Evolutionary conservation across 2,113 vertebrate genomes (phyloP), one percentile per base, ranked within the genome.

Genomic region (Hoplias malabaricus): DNA sequence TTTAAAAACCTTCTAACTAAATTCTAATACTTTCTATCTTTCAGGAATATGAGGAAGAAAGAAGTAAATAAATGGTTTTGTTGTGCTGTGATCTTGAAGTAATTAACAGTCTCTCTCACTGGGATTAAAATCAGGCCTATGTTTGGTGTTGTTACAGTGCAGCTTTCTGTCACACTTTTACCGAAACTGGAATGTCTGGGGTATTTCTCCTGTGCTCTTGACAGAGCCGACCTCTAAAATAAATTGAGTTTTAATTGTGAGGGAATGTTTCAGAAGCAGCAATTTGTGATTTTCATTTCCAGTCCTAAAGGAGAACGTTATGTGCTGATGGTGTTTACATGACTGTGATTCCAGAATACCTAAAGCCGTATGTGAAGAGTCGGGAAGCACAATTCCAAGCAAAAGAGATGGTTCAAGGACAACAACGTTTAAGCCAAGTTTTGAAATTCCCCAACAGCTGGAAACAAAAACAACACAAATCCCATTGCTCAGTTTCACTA

Each of bases 271-370:
- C 38, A 65, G 40, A 54, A n/a, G 59, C 53, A 33, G 25, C 62
- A 23, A 36, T 57, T 72, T 73, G n/a, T 72, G 43, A 48, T 71
- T 61, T 83, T 82, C 40, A 79, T 57, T 61, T 59, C 38, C 23
- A 34, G 25, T 19, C 25, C 38, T 75, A 56, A 79, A 33, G 36
- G 53, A 34, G 36, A 36, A 48, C 53, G 23, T 34, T 80, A 48
- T 61, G 61, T 62, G 23, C 67, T 23, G 34, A 40, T 19, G 11
- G 65, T 68, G 69, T 10, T 48, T 14, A 8, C 43, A 34, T 7
- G 53, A 56, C 27, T 27, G n/a, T 23, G 36, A 36, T 23, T n/a
- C 34, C 5, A 36, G 29, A n/a, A 9, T 42, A 12, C 5, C 34
- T 42, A 29, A 27, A 42, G 34, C 36, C 29, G 53, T 19, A 59